Conservation (phyloP, 2,113 vertebrate genomes). For the Prunella himalayana region DNA sequence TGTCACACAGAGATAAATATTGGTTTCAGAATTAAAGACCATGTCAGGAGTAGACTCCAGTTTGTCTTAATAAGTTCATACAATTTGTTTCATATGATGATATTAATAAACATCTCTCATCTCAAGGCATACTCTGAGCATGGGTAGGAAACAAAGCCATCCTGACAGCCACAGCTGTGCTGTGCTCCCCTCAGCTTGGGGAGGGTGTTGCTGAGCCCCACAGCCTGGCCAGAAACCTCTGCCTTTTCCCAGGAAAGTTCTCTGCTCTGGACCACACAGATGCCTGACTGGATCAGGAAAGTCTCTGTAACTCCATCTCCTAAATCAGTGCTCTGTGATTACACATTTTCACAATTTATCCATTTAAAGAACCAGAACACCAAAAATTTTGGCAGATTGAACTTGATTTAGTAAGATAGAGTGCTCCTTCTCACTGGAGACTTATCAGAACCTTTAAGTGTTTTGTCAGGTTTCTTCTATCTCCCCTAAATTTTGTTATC, state of each 20-base stretch:
- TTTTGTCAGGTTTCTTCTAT: background rate
- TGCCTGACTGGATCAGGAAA: background rate
- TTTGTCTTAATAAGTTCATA: background rate
- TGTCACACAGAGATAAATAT: background rate
- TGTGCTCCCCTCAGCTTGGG: background rate
- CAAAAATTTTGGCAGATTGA: background rate
- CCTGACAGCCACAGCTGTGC: background rate
- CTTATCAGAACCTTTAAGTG: background rate
- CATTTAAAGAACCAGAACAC: background rate
- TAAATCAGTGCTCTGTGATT: background rate
- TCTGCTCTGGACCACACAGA: background rate
- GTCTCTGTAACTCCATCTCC: background rate
- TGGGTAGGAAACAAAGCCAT: background rate
- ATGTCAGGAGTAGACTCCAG: background rate
- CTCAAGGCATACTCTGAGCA: accelerated
- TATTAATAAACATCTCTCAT: background rate
- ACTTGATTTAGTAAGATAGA: background rate
- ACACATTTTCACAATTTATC: background rate
- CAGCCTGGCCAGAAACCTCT: background rate
- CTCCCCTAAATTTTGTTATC: background rate
- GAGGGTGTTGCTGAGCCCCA: background rate
- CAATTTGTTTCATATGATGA: background rate
- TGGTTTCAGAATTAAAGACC: background rate
- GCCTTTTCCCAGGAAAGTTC: background rate
- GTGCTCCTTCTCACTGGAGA: accelerated